Evolutionary conservation across 2,888 invertebrate genomes (phyloP).

Genomic region (Parapristionchus giblindavisi): DNA sequence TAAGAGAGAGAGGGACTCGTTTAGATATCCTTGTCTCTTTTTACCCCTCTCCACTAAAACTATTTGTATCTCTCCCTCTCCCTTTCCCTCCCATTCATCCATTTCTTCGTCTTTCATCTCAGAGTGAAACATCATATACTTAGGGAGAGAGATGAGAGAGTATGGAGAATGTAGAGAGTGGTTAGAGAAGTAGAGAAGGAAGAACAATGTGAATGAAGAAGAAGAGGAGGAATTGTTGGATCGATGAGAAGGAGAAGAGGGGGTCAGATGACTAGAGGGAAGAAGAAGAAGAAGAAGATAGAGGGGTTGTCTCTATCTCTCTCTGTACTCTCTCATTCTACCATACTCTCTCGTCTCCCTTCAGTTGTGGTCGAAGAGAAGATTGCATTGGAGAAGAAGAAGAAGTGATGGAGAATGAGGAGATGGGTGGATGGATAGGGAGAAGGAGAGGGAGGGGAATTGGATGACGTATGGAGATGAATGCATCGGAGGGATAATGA

Average conservation of each 20-base stretch:
- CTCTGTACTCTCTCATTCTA: conserved; percentile 3
- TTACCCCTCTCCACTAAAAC: too few species aligned
- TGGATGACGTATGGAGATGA: neutral
- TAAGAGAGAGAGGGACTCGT: too few species aligned
- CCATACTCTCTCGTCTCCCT: neutral
- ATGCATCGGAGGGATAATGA: neutral
- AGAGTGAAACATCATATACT: neutral
- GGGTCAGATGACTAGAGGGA: conserved; percentile 29
- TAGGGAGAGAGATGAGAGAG: neutral
- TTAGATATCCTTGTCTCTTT: too few species aligned
- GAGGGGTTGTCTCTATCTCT: conserved; percentile 10
- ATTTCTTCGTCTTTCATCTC: conserved; percentile 17
- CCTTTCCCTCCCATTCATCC: conserved; percentile 27
- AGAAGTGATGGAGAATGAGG: conserved; percentile 2
- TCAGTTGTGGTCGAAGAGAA: neutral
- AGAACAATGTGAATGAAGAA: too few species aligned
- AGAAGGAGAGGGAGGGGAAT: neutral
- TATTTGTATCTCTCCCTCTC: conserved; percentile 22
- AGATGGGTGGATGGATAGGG: conserved; percentile 1
- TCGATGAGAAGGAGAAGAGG: neutral
- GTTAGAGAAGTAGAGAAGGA: neutral
- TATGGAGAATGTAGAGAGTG: conserved; percentile 2
- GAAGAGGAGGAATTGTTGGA: too few species aligned
- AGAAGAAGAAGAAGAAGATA: neutral
- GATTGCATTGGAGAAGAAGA: neutral